Evolutionary conservation across 2,797 vertebrate genomes (phyloP).

Genomic region (Calcarius lapponicus): DNA sequence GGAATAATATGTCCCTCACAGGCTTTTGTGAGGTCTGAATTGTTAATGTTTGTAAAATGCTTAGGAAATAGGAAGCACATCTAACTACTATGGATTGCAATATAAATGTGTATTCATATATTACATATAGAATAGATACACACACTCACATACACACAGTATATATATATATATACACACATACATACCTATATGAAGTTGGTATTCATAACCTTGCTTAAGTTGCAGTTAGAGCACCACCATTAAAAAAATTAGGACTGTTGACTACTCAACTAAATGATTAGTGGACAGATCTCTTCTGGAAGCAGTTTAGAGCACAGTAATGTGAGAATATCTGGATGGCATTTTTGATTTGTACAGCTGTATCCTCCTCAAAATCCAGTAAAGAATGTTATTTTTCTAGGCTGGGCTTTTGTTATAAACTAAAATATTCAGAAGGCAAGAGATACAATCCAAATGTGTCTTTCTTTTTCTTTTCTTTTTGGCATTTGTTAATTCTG

Average conservation of each 20-base stretch:
- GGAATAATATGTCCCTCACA: conserved; percentile 67
- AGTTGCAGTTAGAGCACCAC: conserved; percentile 64
- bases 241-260: conserved; percentile 62
- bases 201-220: conserved; percentile 63
- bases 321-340: conserved; percentile 74
- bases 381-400: conserved; percentile 85
- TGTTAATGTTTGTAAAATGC: conserved; percentile 44
- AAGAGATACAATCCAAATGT: conserved; percentile 80
- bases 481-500: conserved; percentile 82
- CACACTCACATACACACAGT: conserved; percentile 15
- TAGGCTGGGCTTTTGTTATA: conserved; percentile 84
- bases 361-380: conserved; percentile 81
- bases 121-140: conserved; percentile 50
- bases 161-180: not conserved
- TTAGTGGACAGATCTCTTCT: conserved; percentile 61
- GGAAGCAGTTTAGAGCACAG: conserved; percentile 76
- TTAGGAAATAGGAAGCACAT: conserved; percentile 52
- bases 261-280: conserved; percentile 72
- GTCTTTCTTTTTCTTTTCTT: conserved; percentile 60
- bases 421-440: conserved; percentile 79
- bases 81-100: conserved; percentile 42
- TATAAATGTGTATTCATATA: conserved; percentile 38
- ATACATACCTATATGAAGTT: conserved; percentile 8
- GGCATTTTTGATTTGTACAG: conserved; percentile 77
- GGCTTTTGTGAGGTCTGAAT: conserved; percentile 38